Evolutionary conservation across 1,140 invertebrate species (phyloP).

Genomic region (Drosophila seguyi): DNA sequence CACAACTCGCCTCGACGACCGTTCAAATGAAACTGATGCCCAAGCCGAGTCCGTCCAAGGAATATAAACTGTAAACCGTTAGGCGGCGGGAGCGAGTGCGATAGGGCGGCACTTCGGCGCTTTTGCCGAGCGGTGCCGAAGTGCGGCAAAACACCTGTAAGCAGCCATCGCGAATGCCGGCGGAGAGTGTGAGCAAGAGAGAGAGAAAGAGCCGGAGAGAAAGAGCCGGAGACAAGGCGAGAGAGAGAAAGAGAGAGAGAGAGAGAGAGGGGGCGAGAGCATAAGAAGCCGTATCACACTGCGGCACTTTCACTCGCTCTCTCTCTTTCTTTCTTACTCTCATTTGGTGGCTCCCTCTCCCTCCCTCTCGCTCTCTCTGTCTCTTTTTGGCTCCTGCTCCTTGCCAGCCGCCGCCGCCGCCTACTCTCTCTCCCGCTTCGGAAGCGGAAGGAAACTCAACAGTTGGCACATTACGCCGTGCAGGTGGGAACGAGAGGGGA

Average conservation of each 20-base stretch:
- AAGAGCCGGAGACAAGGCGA: not conserved
- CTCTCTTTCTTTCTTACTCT: constrained; percentile 1
- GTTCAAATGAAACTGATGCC: constrained; percentile 75
- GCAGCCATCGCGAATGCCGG: constrained; percentile 57
- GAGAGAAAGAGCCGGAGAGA: constrained; percentile 8
- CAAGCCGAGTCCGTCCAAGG: constrained; percentile 45
- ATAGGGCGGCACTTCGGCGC: constrained; percentile 16
- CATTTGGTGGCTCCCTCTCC: not conserved
- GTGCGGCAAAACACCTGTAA: constrained; percentile 72
- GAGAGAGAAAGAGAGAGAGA: constrained; percentile 5
- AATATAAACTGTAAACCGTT: constrained; percentile 61
- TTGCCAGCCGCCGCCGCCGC: not conserved
- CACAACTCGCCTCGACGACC: constrained; percentile 67
- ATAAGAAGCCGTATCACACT: constrained; percentile 34
- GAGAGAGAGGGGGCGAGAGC: constrained; percentile 10
- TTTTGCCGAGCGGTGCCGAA: not conserved
- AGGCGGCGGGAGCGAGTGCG: constrained; percentile 31
- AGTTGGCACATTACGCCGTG: constrained; percentile 72
- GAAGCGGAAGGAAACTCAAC: constrained; percentile 81
- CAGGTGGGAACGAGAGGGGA: constrained; percentile 1
- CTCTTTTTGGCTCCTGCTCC: constrained; percentile 1
- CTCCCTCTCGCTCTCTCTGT: not conserved
- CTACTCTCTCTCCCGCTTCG: constrained; percentile 13
- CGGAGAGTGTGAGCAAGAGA: constrained; percentile 11
- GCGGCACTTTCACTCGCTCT: constrained; percentile 14